These are phyloP conservation scores for Esperia sulphurella DNA, from an alignment of 2,888 invertebrate species.

Conservation along the genomic window DNA sequence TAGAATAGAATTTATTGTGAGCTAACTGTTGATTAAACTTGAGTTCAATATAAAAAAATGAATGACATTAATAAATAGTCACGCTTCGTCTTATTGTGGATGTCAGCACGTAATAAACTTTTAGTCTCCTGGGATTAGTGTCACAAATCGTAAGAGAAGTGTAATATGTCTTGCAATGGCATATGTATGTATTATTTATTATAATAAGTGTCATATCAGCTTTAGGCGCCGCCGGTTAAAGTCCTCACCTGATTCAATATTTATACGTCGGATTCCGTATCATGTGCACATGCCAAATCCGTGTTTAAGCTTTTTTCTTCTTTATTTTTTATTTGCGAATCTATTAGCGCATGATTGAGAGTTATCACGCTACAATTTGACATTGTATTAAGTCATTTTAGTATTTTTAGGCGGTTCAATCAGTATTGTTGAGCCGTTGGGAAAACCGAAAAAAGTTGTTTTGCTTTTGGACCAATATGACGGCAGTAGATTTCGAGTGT, in stretches of 20 bases:
- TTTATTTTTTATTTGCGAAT: slow-evolving; percentile 64
- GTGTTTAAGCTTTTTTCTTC: slow-evolving; percentile 54
- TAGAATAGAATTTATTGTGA: too few species aligned
- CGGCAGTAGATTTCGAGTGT: slow-evolving; percentile 6
- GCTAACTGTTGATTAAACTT: too few species aligned
- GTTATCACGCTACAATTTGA: slow-evolving; percentile 68
- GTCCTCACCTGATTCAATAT: slow-evolving; percentile 56
- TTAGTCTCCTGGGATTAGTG: too few species aligned
- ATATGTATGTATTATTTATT: too few species aligned
- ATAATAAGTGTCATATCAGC: background rate
- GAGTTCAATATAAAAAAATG: too few species aligned
- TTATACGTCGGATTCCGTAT: slow-evolving; percentile 57
- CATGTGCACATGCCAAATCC: slow-evolving; percentile 68
- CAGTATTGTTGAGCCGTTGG: slow-evolving; percentile 29
- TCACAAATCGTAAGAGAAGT: too few species aligned
- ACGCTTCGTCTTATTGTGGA: too few species aligned
- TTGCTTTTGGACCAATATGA: slow-evolving; percentile 14
- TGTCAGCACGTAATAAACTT: too few species aligned
- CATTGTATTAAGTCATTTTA: slow-evolving; percentile 64
- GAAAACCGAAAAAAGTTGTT: slow-evolving; percentile 37
- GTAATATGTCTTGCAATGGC: too few species aligned
- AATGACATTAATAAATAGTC: too few species aligned
- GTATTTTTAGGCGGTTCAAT: slow-evolving; percentile 62
- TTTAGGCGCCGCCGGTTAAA: slow-evolving; percentile 23
- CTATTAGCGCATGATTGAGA: slow-evolving; percentile 74